Evolutionary conservation across 2,797 vertebrate species (phyloP).

Genomic region (Linurgus olivaceus): DNA sequence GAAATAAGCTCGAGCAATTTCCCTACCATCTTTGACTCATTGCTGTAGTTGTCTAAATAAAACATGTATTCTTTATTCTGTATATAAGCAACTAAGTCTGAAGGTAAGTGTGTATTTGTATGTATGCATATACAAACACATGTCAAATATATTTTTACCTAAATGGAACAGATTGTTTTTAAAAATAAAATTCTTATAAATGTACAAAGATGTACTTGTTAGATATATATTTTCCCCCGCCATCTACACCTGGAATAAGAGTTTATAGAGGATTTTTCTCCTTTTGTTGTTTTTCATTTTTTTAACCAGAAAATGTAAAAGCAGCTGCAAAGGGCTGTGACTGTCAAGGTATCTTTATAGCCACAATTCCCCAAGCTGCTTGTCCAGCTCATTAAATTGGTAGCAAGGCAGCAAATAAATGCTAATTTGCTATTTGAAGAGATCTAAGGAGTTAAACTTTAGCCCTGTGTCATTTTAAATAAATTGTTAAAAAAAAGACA

Average conservation of each 20-base stretch:
- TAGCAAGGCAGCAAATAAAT: neutral
- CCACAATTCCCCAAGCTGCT: neutral
- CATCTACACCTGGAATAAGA: neutral
- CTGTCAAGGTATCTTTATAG: neutral
- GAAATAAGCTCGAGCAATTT: neutral
- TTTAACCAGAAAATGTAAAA: neutral
- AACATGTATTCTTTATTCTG: neutral
- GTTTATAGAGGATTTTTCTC: neutral
- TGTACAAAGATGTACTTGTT: neutral
- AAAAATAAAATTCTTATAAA: neutral
- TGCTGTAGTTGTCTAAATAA: neutral
- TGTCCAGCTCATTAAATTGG: neutral
- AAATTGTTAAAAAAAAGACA: neutral
- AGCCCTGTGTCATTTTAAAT: neutral
- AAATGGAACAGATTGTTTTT: neutral
- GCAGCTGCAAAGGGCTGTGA: neutral
- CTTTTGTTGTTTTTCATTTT: neutral
- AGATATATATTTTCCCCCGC: neutral
- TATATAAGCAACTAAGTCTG: neutral
- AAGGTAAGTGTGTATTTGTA: neutral
- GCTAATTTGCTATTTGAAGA: neutral
- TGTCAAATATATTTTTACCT: neutral
- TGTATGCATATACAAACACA: neutral
- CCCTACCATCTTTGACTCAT: neutral
- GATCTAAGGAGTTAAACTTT: neutral